Evolutionary conservation across 2,888 invertebrate species (phyloP).

Genomic region (Leucophenga maculata): DNA sequence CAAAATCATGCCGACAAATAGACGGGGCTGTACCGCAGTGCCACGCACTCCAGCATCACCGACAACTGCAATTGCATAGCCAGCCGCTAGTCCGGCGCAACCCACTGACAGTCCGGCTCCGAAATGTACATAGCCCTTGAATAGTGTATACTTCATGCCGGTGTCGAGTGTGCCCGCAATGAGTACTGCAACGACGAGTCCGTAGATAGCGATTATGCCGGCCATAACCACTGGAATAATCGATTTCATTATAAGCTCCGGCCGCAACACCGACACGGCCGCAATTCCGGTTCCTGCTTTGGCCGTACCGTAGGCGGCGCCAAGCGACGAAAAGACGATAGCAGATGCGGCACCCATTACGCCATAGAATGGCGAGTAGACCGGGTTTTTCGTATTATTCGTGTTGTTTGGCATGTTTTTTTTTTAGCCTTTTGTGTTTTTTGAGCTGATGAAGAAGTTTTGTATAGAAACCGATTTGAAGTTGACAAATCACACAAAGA

Average conservation of each 20-base stretch:
- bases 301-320: constrained; percentile 88
- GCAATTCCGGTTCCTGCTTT: constrained; percentile 87
- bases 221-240: constrained; percentile 99
- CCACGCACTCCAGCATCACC: constrained; percentile 81
- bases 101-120: constrained; percentile 98
- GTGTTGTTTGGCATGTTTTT: too few relatives aligned
- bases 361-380: constrained; percentile 97
- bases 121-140: constrained; percentile 95
- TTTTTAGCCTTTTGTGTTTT: too few relatives aligned
- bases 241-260: constrained; percentile 99
- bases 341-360: constrained; percentile 98
- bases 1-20: constrained; percentile 99
- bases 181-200: constrained; percentile 96
- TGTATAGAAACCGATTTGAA: too few relatives aligned
- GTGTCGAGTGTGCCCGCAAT: constrained; percentile 80
- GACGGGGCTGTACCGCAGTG: constrained; percentile 97
- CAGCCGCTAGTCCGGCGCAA: constrained; percentile 96
- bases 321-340: constrained; percentile 85
- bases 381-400: constrained; percentile 75
- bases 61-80: constrained; percentile 95
- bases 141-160: constrained; percentile 40
- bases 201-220: constrained; percentile 99
- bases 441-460: too few relatives aligned
- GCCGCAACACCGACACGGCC: constrained; percentile 99
- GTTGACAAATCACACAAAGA: too few relatives aligned